Conservation (phyloP, 2,113 vertebrate species). For the Upupa epops region DNA sequence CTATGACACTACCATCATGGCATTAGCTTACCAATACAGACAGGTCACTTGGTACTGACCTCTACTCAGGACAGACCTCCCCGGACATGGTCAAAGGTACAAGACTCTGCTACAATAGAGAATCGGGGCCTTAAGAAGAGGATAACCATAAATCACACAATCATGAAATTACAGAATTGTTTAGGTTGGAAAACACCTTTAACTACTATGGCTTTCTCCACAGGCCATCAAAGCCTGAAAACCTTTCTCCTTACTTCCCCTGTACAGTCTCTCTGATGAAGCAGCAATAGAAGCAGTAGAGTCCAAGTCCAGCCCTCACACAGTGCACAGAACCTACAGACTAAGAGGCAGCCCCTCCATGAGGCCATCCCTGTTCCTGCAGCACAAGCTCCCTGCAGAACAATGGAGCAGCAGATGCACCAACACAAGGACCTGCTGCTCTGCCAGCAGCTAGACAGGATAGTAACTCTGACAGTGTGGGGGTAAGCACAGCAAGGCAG, state of each 20-base stretch:
- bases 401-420: not conserved
- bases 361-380: not conserved
- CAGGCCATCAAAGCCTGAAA: not conserved
- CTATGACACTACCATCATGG: accelerated
- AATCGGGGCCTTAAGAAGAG: not conserved
- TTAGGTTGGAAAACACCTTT: no score
- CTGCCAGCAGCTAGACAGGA: not conserved
- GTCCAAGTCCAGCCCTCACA: not conserved
- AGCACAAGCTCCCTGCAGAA: not conserved
- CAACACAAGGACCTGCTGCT: not conserved
- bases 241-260: not conserved
- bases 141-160: not conserved
- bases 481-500: not conserved
- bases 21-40: not conserved
- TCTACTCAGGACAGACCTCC: not conserved
- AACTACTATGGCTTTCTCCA: not conserved
- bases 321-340: not conserved
- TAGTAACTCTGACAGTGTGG: not conserved
- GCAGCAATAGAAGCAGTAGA: not conserved
- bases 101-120: not conserved
- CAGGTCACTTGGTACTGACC: not conserved
- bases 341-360: accelerated
- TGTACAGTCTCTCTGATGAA: not conserved
- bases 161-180: no score
- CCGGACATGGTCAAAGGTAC: not conserved